phyloP scores from a whole-genome alignment of 2,797 vertebrate species.

The Spinibarbus caldwelli region DNA sequence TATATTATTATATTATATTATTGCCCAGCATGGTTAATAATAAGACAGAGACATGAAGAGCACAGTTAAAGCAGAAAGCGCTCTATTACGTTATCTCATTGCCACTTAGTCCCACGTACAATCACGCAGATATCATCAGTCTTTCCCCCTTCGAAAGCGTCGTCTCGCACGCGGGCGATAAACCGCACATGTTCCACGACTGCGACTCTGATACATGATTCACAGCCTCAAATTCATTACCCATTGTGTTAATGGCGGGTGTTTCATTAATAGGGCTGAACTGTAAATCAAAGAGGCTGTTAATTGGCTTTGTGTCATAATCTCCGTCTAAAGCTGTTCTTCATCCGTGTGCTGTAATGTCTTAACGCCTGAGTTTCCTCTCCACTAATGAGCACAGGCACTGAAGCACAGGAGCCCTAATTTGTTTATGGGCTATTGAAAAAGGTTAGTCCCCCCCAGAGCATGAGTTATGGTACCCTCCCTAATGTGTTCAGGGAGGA shows the following conservation, averaged over 20 bases:
- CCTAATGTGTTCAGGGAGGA: slow-evolving; percentile 50
- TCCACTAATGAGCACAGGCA: slow-evolving; percentile 57
- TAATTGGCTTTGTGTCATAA: slow-evolving; percentile 67
- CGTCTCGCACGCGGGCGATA: not conserved
- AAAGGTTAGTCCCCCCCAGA: slow-evolving; percentile 60
- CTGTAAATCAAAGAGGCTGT: slow-evolving; percentile 59
- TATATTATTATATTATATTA: slow-evolving; percentile 21
- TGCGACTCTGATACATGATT: slow-evolving; percentile 42
- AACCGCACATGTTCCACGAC: slow-evolving; percentile 24
- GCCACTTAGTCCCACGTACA: slow-evolving; percentile 15
- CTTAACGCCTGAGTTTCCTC: slow-evolving; percentile 60
- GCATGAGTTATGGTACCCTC: slow-evolving; percentile 52
- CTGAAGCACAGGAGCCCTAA: slow-evolving; percentile 57
- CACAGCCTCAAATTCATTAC: slow-evolving; percentile 58
- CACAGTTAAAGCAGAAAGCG: slow-evolving; percentile 2
- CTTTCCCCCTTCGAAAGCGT: not conserved
- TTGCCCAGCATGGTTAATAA: slow-evolving; percentile 15
- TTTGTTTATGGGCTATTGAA: slow-evolving; percentile 56
- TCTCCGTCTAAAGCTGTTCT: slow-evolving; percentile 53
- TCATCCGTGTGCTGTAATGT: slow-evolving; percentile 49
- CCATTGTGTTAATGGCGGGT: slow-evolving; percentile 53
- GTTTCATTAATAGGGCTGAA: slow-evolving; percentile 59
- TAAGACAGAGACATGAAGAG: not conserved
- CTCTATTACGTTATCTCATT: slow-evolving; percentile 30
- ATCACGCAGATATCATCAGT: slow-evolving; percentile 35